phyloP scores from a whole-genome alignment of 1,140 invertebrate species.

The Odontomachus brunneus region DNA sequence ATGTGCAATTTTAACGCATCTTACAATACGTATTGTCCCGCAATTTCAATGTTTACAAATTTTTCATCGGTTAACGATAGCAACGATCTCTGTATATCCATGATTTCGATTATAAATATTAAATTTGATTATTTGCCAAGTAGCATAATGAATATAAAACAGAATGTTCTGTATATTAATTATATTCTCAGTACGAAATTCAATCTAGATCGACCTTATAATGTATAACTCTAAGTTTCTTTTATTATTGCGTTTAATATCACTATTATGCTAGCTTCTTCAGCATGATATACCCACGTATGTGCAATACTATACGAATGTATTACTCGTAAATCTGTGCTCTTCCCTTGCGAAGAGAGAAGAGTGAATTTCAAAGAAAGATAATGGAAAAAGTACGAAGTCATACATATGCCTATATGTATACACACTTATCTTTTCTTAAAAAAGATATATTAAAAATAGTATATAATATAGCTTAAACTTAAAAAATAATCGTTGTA shows the following conservation, averaged over 20 bases:
- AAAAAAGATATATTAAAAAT: constrained; percentile 53
- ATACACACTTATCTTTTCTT: constrained; percentile 14
- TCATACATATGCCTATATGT: constrained; percentile 28
- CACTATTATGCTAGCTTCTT: constrained; percentile 69
- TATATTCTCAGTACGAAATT: constrained; percentile 62
- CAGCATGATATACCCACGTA: constrained; percentile 53
- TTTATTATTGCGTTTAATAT: constrained; percentile 76
- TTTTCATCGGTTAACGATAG: constrained; percentile 49
- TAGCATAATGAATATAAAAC: constrained; percentile 62
- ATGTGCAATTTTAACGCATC: constrained; percentile 21
- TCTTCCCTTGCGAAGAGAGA: constrained; percentile 24
- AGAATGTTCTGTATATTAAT: constrained; percentile 66
- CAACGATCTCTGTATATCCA: constrained; percentile 35
- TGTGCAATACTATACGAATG: constrained; percentile 51
- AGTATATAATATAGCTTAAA: constrained; percentile 19
- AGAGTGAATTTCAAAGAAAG: background rate
- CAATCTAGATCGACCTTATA: constrained; percentile 56
- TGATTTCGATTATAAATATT: constrained; percentile 73
- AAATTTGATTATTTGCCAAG: constrained; percentile 69
- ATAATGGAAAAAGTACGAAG: constrained; percentile 27
- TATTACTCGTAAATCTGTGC: constrained; percentile 37
- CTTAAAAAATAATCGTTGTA: constrained; percentile 51
- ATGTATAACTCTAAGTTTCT: constrained; percentile 66
- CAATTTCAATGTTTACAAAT: constrained; percentile 51
- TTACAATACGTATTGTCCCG: constrained; percentile 53